A percentile compares a stretch with the other conserved stretches of the same genome.
Evolutionary conservation across 2,113 vertebrate species (phyloP).

Genomic region (Mobula birostris): DNA sequence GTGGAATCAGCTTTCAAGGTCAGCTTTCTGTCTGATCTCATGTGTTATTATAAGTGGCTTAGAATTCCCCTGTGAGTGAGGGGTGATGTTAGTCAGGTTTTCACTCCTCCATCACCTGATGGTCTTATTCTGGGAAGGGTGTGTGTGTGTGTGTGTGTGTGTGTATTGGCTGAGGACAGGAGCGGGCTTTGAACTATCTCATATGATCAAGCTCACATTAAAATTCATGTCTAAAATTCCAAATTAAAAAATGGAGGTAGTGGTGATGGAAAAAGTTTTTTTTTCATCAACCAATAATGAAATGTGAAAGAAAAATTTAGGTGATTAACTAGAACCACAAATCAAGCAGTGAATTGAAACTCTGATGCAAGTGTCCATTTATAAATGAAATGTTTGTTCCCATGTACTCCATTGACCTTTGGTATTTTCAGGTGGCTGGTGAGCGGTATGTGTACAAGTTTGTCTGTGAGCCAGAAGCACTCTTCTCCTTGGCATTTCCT

Average conservation of each 20-base stretch:
- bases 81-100: neutral
- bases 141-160: neutral
- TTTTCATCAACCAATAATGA: neutral
- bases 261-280: neutral
- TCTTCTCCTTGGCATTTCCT: slow-evolving; percentile 90
- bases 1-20: neutral
- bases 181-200: neutral
- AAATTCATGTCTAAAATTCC: neutral
- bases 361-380: neutral
- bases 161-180: neutral
- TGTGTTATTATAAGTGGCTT: neutral
- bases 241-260: neutral
- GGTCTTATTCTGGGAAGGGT: neutral
- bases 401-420: rapidly evolving
- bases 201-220: neutral
- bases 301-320: neutral
- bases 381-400: neutral
- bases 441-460: slow-evolving; percentile 99
- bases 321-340: neutral
- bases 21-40: neutral
- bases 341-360: neutral
- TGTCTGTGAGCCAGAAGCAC: slow-evolving; percentile 87
- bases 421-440: slow-evolving; percentile 73
- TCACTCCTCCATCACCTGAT: too few species aligned
- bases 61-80: neutral